Base-by-base conservation (phyloP, 2,888 invertebrate species). In the Clostera curtula region DNA sequence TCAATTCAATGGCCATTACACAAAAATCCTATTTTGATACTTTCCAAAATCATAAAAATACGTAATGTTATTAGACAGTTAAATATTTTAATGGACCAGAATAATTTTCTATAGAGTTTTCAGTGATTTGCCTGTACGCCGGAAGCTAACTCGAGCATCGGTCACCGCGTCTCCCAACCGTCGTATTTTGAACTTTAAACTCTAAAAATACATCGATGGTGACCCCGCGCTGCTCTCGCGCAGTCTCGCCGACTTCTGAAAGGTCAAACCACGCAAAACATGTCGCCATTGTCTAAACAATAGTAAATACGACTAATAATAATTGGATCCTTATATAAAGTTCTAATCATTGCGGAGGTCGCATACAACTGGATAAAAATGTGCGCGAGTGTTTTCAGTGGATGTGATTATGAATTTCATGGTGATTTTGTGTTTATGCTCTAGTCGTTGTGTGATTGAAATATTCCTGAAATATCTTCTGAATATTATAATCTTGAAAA, bases 141-240 rank as follows among this genome's bases (percentile, higher is more conserved):
- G 66, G 64, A 65, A 65, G 58, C 49, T 30, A 37, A 29, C 30
- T 30, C 36, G 36, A 31, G 36, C 51, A 15, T 10, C 23, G 55
- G 40, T 49, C 53, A 49, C 45, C 56, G 49, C 52, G 54, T 51
- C 61, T 63, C 59, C 63, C 46, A 71, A 66, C 69, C 67, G 67
- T 60, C 69, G 79, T 76, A 80, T 80, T 83, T 77, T 84, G 84
- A 85, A 85, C 84, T 85, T 84, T 84, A 80, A 85, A 85, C 84
- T 83, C 84, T 85, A 85, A 83, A 85, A 85, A 85, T 85, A 85
- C 70, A 67, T 63, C 60, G 55, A 55, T 62, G 64, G 67, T 83
- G 84, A 83, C 83, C 83, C 82, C 80, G 75, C 68, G 57, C 73
- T 68, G 71, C 76, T 70, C 67, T 37, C 45, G 67, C 76, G 71